Percentiles rank a stretch among this genome's conserved stretches.
These are phyloP conservation scores for Erythrolamprus reginae DNA, from an alignment of 2,113 vertebrate species.

Conservation along the genomic window DNA sequence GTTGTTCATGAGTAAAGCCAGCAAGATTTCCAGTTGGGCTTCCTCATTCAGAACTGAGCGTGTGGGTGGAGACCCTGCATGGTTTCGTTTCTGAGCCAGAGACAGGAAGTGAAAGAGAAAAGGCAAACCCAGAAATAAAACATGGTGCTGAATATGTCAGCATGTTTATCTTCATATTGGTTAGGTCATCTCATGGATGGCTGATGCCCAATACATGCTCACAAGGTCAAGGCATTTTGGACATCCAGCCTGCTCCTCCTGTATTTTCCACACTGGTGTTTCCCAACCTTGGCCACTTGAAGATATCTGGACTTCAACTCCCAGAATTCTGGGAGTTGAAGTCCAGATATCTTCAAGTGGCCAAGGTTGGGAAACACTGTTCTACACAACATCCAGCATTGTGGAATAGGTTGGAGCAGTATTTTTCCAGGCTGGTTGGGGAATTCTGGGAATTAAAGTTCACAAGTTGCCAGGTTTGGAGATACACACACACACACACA, in stretches of 20 bases:
- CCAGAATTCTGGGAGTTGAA: too few species aligned
- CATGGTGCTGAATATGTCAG: background rate
- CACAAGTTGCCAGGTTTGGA: too few species aligned
- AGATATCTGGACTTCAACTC: too few species aligned
- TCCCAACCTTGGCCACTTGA: too few species aligned
- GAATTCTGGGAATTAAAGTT: background rate
- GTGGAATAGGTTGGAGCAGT: background rate
- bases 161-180: background rate
- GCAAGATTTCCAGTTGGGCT: background rate
- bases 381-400: background rate
- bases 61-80: background rate
- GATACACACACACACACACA: too few species aligned
- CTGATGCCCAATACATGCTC: background rate
- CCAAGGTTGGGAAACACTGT: too few species aligned
- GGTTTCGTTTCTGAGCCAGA: background rate
- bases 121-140: background rate
- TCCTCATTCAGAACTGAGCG: background rate
- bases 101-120: slow-evolving; percentile 2
- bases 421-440: background rate
- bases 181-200: background rate
- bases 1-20: background rate
- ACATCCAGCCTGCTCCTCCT: background rate
- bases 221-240: background rate
- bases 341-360: too few species aligned
- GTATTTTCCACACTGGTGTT: too few species aligned